These are phyloP conservation scores for Ethmia dodecea DNA, from an alignment of 2,888 invertebrate species.

Conservation along the genomic window DNA sequence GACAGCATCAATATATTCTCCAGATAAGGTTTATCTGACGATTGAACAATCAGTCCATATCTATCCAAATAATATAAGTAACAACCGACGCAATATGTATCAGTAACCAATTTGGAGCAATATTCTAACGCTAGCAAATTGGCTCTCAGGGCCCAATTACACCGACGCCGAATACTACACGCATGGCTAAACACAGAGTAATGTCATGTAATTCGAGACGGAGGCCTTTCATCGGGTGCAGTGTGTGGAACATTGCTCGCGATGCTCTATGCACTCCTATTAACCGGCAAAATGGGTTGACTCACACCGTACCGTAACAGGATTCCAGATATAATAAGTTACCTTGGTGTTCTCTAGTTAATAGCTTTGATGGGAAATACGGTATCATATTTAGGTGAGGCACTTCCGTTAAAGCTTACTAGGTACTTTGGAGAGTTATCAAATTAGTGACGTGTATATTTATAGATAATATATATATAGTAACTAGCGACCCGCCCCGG, in stretches of 20 bases:
- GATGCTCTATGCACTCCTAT: slow-evolving; percentile 38
- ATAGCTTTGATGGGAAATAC: too few relatives aligned
- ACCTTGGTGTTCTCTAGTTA: too few relatives aligned
- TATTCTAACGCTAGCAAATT: slow-evolving; percentile 26
- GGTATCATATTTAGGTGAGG: too few relatives aligned
- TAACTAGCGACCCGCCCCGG: too few relatives aligned
- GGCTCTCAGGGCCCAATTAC: slow-evolving; percentile 50
- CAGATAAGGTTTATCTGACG: too few relatives aligned
- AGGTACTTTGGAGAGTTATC: too few relatives aligned
- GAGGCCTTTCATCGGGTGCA: slow-evolving; percentile 43
- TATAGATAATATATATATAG: too few relatives aligned
- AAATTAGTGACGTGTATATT: too few relatives aligned
- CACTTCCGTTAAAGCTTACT: too few relatives aligned
- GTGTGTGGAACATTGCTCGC: slow-evolving; percentile 36
- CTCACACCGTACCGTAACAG: slow-evolving; percentile 30
- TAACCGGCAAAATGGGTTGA: slow-evolving; percentile 32
- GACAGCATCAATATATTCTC: too few relatives aligned
- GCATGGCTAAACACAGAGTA: slow-evolving; percentile 40
- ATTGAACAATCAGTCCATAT: too few relatives aligned
- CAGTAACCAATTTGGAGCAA: neutral
- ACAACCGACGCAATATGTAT: neutral
- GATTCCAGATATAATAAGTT: too few relatives aligned
- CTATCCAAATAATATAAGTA: neutral
- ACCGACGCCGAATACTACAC: slow-evolving; percentile 30
- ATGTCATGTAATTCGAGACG: slow-evolving; percentile 40